These are phyloP conservation scores for Percopsis omiscomaycus DNA, from an alignment of 2,797 vertebrate species.

Conservation along the genomic window DNA sequence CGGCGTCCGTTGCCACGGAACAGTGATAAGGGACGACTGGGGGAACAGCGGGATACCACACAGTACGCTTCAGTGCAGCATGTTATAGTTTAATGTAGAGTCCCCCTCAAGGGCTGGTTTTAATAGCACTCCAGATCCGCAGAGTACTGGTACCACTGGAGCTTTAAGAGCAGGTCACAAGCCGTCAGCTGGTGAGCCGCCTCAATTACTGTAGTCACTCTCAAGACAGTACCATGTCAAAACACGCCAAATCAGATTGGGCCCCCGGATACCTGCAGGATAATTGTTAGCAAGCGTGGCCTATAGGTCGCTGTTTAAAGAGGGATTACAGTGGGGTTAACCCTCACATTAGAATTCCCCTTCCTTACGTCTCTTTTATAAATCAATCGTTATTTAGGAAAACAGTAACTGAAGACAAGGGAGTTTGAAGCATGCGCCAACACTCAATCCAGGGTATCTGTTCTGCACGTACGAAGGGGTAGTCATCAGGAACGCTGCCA, in stretches of 20 bases:
- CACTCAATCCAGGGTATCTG: constrained; percentile 36
- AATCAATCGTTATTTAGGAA: constrained; percentile 55
- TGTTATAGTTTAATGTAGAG: constrained; percentile 46
- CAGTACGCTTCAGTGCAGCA: constrained; percentile 46
- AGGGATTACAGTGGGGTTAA: constrained; percentile 54
- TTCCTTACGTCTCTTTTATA: constrained; percentile 46
- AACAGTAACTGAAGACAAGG: constrained; percentile 37
- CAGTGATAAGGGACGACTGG: constrained; percentile 55
- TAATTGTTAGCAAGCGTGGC: constrained; percentile 75
- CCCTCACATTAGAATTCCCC: constrained; percentile 59
- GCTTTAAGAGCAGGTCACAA: constrained; percentile 54
- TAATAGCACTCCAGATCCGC: constrained; percentile 56
- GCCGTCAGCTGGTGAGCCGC: constrained; percentile 55
- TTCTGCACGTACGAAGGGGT: constrained; percentile 22
- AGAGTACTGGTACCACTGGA: constrained; percentile 37
- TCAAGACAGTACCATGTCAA: constrained; percentile 59
- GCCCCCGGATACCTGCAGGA: constrained; percentile 52
- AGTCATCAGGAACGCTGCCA: constrained; percentile 60
- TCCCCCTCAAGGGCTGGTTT: constrained; percentile 54
- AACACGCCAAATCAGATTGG: constrained; percentile 70
- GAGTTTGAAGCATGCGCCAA: constrained; percentile 23
- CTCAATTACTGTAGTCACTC: constrained; percentile 67
- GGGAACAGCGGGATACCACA: constrained; percentile 56
- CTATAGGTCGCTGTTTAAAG: constrained; percentile 37
- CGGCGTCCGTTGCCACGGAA: constrained; percentile 61